A percentile compares a stretch with the other conserved stretches of the same genome.
Conservation (phyloP, 2,113 vertebrate species). For the Perccottus glenii region DNA sequence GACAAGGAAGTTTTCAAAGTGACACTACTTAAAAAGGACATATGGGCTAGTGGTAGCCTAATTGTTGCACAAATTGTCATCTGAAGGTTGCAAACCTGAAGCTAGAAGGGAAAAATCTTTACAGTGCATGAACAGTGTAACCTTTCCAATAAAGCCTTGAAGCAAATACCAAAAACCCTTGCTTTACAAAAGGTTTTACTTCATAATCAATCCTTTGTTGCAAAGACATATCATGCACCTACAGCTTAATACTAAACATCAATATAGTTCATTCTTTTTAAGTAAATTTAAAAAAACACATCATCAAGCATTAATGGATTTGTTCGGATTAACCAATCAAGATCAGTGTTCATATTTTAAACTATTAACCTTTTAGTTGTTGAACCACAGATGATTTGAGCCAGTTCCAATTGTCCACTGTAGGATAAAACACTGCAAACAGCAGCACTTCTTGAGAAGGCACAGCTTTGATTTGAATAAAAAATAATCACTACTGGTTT, state of each 20-base stretch:
- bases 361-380: too few relatives aligned
- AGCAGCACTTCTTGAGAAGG: too few relatives aligned
- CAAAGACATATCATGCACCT: background rate
- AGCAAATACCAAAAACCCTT: background rate
- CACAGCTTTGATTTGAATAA: too few relatives aligned
- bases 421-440: background rate
- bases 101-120: background rate
- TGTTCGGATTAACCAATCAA: too few relatives aligned
- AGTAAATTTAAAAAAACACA: too few relatives aligned
- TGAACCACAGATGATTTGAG: too few relatives aligned
- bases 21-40: constrained; percentile 45
- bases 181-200: background rate
- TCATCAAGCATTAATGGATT: too few relatives aligned
- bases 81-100: constrained; percentile 17
- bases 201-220: background rate
- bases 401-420: too few relatives aligned
- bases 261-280: too few relatives aligned
- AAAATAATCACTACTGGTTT: background rate
- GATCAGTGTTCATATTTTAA: too few relatives aligned
- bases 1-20: constrained; percentile 50
- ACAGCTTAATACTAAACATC: too few relatives aligned
- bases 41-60: constrained; percentile 22
- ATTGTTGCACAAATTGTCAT: constrained; percentile 39
- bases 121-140: background rate
- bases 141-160: constrained; percentile 2